Evolutionary conservation across 2,888 invertebrate genomes (phyloP), one percentile per base, ranked within the genome.

Genomic region (Carterocephalus palaemon): DNA sequence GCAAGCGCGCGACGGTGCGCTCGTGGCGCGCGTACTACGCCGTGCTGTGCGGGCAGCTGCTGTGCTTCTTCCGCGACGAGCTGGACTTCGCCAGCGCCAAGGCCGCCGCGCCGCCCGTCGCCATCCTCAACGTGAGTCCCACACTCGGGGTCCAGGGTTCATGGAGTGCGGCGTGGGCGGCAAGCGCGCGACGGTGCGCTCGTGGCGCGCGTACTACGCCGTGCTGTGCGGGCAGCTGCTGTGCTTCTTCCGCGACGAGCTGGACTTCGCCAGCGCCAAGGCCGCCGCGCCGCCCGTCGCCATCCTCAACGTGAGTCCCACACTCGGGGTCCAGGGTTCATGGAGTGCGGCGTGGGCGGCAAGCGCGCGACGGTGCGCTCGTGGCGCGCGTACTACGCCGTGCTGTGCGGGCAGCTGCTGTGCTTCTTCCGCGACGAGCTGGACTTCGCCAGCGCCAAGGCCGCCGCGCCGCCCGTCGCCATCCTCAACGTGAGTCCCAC

Each of bases 11-110:
- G 0, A 94, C 98, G 0, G 95, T 98, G 3, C 90, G 99, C 3
- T 95, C 97, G 0, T 99, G 99, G 99, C 97, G 98, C 65, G 91
- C 90, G 42, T 96, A 95, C 85, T 96, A 98, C 81, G 94, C 96
- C 0, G 98, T 98, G 42, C 89, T 99, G 13, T 99, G 98, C 71
- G 99, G 99, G 0, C 99, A 99, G 73, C 86, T 98, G 60, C 86
- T 99, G 39, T 98, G 98, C 85, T 99, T 99, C 92, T 99, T 99
- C 89, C 94, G 97, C 69, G 97, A 98, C 71, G 94, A 95, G 67
- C 92, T 93, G 57, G 97, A 97, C 79, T 98, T 97, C 83, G 89
- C 91, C 49, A 92, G 92, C 55, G 93, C 95, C 62, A 94, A 95
- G 83, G 97, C 97, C 0, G 93, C 95, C 0, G 93, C 95, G 2